phyloP scores from a whole-genome alignment of 2,888 invertebrate species.

The Mythimna ferrago region DNA sequence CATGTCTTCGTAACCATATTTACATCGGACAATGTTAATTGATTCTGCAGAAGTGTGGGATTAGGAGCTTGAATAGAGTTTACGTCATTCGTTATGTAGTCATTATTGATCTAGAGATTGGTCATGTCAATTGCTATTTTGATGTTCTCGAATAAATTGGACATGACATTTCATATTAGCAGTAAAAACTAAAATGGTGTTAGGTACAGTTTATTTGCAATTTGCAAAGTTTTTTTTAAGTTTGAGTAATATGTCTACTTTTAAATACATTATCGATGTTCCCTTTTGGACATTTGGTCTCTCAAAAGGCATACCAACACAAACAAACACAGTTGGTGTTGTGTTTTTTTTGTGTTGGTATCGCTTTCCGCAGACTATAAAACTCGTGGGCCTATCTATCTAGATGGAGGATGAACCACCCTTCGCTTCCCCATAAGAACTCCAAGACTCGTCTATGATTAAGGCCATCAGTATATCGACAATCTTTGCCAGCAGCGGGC shows the following conservation, averaged over 20 bases:
- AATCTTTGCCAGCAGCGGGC: too few relatives aligned
- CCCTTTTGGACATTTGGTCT: neutral
- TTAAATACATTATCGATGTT: neutral
- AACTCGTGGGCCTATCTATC: too few relatives aligned
- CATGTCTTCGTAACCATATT: slow-evolving; percentile 34
- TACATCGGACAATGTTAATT: slow-evolving; percentile 51
- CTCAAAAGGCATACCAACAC: too few relatives aligned
- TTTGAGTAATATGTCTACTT: neutral
- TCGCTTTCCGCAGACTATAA: too few relatives aligned
- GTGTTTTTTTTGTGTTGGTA: too few relatives aligned
- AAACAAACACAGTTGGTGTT: too few relatives aligned
- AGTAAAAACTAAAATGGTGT: neutral
- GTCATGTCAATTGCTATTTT: slow-evolving; percentile 17
- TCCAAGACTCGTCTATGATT: neutral
- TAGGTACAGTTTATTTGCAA: neutral
- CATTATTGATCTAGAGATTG: slow-evolving; percentile 22
- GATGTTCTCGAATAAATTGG: slow-evolving; percentile 5
- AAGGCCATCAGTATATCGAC: neutral
- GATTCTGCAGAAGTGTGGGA: slow-evolving; percentile 38
- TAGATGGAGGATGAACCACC: too few relatives aligned
- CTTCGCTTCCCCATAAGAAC: neutral
- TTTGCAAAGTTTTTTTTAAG: neutral
- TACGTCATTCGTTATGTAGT: slow-evolving; percentile 36
- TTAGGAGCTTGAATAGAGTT: slow-evolving; percentile 30
- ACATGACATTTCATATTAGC: neutral